Percentiles rank a stretch among this genome's conserved stretches.
Evolutionary conservation across 64 coral and sea anemone genomes (phyloP).

Genomic region (Astreopora myriophthalma): DNA sequence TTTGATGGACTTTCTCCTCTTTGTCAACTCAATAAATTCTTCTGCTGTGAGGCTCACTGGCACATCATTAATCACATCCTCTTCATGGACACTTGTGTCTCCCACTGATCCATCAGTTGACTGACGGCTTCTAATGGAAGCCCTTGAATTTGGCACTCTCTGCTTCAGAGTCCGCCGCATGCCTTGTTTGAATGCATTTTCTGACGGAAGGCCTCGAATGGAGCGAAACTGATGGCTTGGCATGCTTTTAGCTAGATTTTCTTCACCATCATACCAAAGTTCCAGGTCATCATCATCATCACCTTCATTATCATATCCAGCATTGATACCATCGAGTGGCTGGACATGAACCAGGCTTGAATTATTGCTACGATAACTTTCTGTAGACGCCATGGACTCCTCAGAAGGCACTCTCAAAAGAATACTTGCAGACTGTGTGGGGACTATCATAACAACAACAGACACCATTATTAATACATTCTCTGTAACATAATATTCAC

Average conservation of each 20-base stretch:
- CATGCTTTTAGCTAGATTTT: slow-evolving; percentile 50
- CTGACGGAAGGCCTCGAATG: slow-evolving; percentile 77
- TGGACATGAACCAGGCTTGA: slow-evolving; percentile 29
- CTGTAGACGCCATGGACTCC: slow-evolving; percentile 39
- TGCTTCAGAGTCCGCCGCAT: slow-evolving; percentile 68
- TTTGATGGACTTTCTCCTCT: slow-evolving; percentile 72
- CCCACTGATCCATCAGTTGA: not conserved
- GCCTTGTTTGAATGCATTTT: slow-evolving; percentile 75
- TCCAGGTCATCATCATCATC: slow-evolving; percentile 22
- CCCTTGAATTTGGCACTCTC: slow-evolving; percentile 2
- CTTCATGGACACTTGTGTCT: slow-evolving; percentile 54
- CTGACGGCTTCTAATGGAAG: slow-evolving; percentile 31
- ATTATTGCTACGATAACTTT: slow-evolving; percentile 21
- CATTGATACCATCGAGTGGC: not conserved
- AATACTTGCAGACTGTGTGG: not conserved
- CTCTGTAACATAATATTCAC: no score
- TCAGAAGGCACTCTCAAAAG: slow-evolving; percentile 27
- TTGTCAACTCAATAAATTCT: slow-evolving; percentile 79
- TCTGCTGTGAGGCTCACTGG: slow-evolving; percentile 55
- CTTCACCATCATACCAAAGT: not conserved
- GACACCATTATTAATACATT: not conserved
- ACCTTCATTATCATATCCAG: not conserved
- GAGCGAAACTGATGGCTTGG: slow-evolving; percentile 74
- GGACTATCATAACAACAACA: not conserved
- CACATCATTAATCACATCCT: slow-evolving; percentile 67